phyloP scores from a whole-genome alignment of 1,140 invertebrate species.

The Colletes gigas region DNA sequence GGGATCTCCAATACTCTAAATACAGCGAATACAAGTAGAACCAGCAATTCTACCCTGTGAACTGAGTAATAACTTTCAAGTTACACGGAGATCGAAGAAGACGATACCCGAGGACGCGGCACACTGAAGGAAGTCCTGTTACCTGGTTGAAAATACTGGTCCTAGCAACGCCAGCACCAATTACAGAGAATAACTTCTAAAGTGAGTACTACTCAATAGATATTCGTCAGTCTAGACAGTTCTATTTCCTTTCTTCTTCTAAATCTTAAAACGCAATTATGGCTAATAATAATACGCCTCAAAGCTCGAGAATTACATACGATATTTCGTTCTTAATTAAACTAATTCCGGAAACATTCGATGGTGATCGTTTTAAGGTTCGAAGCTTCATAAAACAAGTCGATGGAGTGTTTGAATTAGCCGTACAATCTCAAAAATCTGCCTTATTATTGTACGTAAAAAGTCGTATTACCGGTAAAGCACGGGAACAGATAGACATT shows the following conservation, averaged over 20 bases:
- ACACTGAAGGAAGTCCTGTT: not conserved
- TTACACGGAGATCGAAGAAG: not conserved
- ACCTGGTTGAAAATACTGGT: not conserved
- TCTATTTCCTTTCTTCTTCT: not conserved
- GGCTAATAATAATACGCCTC: not conserved
- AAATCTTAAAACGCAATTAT: not conserved
- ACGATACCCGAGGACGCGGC: not conserved
- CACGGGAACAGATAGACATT: conserved; percentile 2
- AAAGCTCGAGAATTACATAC: not conserved
- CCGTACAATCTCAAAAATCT: not conserved
- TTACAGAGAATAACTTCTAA: not conserved
- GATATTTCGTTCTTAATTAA: not conserved
- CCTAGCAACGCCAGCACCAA: not conserved
- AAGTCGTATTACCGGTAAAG: conserved; percentile 9
- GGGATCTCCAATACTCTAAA: not conserved
- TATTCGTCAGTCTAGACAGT: conserved; percentile 2
- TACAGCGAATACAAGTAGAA: not conserved
- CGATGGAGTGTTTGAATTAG: not conserved
- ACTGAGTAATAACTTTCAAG: not conserved
- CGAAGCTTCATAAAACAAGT: conserved; percentile 4
- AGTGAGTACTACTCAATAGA: not conserved
- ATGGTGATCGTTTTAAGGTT: not conserved
- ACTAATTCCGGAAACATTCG: not conserved
- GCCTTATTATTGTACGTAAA: conserved; percentile 5
- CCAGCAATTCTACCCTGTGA: not conserved